Evolutionary conservation across 2,113 vertebrate species (phyloP), one percentile per base, ranked within the genome.

Genomic region (Microtus ochrogaster): DNA sequence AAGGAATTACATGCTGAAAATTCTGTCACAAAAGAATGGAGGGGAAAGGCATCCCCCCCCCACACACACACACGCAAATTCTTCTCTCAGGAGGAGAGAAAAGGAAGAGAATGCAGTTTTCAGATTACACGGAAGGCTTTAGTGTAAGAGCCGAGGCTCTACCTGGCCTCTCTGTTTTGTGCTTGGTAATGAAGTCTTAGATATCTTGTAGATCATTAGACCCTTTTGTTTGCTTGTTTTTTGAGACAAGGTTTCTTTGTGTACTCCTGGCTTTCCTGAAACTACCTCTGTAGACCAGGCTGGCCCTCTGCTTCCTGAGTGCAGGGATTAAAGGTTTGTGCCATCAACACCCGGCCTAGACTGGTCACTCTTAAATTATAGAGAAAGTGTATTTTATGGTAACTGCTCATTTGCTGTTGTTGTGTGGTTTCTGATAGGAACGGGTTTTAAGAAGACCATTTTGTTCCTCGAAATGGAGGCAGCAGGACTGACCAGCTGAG

Each of bases 341-440:
- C 19, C 63, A 26, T 22, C 63, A 49, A 30, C 24, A 33, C 10
- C 44, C 11, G 19, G 16, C 30, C 63, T 49, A 49, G 55, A 83
- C n/a, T 63, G 24, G n/a, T 49, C 39, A 68, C 65, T 79, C 77
- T 92, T 44, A 79, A 78, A 90, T 58, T 85, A 16, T 85, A 74
- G 36, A 81, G 89, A 82, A 91, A 77, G 44, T 55, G 9, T 83
- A 30, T 70, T 74, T 92, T 84, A n/a, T 36, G 55, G 2, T 22
- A 79, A 76, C 95, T 90, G 49, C 58, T 89, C 91, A 87, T 28
- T 66, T 91, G 83, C 30, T 5, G 55, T 21, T 94, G 19, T 85
- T 47, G 10, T 92, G 68, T 89, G 91, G 76, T 90, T 92, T 96
- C 44, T 92, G 47, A 91, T 78, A 91, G 72, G 89, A 91, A 58